phyloP scores from a whole-genome alignment of 1,140 invertebrate species.

The Globodera ellingtonae region DNA sequence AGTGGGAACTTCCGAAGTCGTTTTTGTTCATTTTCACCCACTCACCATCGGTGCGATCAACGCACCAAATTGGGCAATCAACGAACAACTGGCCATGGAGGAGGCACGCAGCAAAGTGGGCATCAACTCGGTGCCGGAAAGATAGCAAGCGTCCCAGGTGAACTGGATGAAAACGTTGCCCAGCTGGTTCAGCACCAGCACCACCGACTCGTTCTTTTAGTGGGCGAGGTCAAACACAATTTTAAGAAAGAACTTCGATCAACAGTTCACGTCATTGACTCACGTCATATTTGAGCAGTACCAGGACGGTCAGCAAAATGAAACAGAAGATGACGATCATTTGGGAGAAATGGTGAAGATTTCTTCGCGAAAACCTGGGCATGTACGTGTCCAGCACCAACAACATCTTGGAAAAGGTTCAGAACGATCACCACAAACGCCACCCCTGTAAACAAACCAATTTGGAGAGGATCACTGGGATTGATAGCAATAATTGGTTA shows the following conservation, averaged over 20 bases:
- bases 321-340: constrained; percentile 59
- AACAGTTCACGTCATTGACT: not conserved
- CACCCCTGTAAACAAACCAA: constrained; percentile 31
- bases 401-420: constrained; percentile 25
- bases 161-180: constrained; percentile 33
- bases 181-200: constrained; percentile 26
- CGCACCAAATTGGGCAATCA: constrained; percentile 60
- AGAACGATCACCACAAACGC: no score
- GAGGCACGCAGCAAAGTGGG: constrained; percentile 24
- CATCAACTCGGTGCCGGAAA: constrained; percentile 85
- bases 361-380: constrained; percentile 51
- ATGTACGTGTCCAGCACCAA: constrained; percentile 45
- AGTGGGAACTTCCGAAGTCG: not conserved
- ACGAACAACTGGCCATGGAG: constrained; percentile 48
- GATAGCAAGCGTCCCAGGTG: constrained; percentile 70
- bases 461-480: constrained; percentile 61
- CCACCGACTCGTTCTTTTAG: not conserved
- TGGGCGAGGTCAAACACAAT: not conserved
- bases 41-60: constrained; percentile 56
- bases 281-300: constrained; percentile 41
- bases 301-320: constrained; percentile 53
- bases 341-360: constrained; percentile 59
- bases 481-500: constrained; percentile 59
- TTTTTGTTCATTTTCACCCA: not conserved
- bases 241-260: not conserved